Evolutionary conservation across 2,113 vertebrate species (phyloP).

Genomic region (Daubentonia madagascariensis): DNA sequence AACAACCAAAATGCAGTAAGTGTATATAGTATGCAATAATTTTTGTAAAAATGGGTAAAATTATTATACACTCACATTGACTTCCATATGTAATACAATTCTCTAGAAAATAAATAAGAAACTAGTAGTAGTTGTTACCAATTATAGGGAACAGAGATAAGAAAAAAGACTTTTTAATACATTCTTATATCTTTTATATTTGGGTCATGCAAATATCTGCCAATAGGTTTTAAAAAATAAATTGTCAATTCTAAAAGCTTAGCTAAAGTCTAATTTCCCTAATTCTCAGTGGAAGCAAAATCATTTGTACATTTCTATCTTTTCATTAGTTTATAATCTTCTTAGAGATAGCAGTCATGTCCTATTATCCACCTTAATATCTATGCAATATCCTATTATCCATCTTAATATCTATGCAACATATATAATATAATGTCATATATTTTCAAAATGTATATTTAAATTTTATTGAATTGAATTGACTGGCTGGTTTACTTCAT

Average conservation of each 20-base stretch:
- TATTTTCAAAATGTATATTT: background rate
- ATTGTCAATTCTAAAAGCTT: background rate
- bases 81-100: background rate
- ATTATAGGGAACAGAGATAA: background rate
- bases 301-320: background rate
- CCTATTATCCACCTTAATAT: background rate
- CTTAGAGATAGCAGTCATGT: background rate
- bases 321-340: background rate
- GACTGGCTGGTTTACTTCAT: background rate
- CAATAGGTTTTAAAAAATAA: background rate
- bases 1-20: background rate
- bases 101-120: background rate
- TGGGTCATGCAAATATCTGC: background rate
- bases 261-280: background rate
- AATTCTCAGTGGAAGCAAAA: background rate
- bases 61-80: background rate
- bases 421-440: background rate
- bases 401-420: background rate
- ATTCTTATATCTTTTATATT: background rate
- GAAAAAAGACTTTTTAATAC: background rate
- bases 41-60: background rate
- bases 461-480: background rate
- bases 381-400: background rate
- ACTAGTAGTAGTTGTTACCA: background rate
- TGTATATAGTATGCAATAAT: background rate